A percentile compares a stretch with the other conserved stretches of the same genome.
phyloP scores from a whole-genome alignment of 1,140 invertebrate genomes.

The Drosophila bocqueti region DNA sequence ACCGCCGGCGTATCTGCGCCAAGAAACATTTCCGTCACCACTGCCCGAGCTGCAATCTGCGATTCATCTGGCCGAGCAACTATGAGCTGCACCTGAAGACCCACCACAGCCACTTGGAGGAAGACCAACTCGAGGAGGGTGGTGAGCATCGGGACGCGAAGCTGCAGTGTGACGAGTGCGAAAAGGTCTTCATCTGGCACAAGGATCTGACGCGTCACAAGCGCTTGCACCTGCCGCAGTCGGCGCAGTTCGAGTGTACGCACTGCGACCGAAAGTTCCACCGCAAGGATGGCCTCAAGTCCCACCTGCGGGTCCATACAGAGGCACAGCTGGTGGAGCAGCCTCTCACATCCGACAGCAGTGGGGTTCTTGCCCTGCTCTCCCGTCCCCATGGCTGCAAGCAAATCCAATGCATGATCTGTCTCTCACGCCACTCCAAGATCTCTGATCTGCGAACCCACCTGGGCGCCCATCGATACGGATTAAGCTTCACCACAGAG shows the following conservation, averaged over 20 bases:
- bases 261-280: constrained; percentile 86
- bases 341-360: not conserved
- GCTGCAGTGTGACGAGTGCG: constrained; percentile 85
- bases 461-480: constrained; percentile 51
- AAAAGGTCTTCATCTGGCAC: constrained; percentile 86
- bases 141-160: constrained; percentile 36
- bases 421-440: constrained; percentile 65
- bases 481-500: constrained; percentile 27
- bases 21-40: constrained; percentile 50
- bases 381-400: constrained; percentile 72
- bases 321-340: constrained; percentile 12
- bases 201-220: constrained; percentile 86
- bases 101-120: constrained; percentile 25
- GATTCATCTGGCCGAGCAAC: constrained; percentile 70
- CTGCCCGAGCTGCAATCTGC: constrained; percentile 52
- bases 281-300: constrained; percentile 85
- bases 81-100: constrained; percentile 47
- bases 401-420: constrained; percentile 79
- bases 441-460: constrained; percentile 70
- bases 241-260: constrained; percentile 85
- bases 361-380: constrained; percentile 31
- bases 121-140: not conserved
- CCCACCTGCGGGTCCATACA: constrained; percentile 66
- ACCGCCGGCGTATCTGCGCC: constrained; percentile 53
- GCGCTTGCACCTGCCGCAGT: constrained; percentile 85